Base-by-base conservation (phyloP, 2,888 invertebrate species). In the Aphrophora alni region DNA sequence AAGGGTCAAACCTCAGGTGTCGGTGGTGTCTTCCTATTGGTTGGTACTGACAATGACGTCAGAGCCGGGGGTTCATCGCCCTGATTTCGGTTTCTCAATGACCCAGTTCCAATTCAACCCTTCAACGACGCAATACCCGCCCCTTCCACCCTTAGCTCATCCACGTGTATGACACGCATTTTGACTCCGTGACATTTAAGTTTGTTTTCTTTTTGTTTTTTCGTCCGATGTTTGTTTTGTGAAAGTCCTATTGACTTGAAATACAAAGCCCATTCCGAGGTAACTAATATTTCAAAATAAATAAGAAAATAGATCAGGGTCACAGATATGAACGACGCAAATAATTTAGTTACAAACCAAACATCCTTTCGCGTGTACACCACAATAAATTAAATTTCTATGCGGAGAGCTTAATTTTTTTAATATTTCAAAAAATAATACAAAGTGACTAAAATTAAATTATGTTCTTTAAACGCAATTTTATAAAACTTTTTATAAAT, bases 101-200 rank as follows among this genome's bases (percentile, higher is more conserved):
- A 59, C 59, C 59, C 59, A 59, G 59, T 59, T 59, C 17, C 14
- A 2, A 44, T 44, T 44, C 44, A 44, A 1, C 44, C 59, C 21
- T 8, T 33, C 33, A 8, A n/a, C 33, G 8, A 8, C 33, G 3
- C 33, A 33, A 7, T 14, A n/a, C 21, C 59, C 21, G 3, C 59
- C 59, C 59, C 21, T n/a, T n/a, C n/a, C n/a, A 4, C 21, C 21
- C 1, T 4, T 21, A 10, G 21, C n/a, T 3, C 59, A 21, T 59
- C 59, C 59, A 59, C 59, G 59, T 59, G 59, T n/a, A 21, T 59
- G 59, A 21, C 59, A 59, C 59, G 59, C 59, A 59, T 59, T 59
- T 59, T 59, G 59, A 59, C 59, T 59, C 59, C 59, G 59, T 59
- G 59, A 59, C 59, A 59, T 59, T 59, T 59, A 59, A 21, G 4